phyloP scores from a whole-genome alignment of 37 sponge, comb jelly and placozoan species.

The Beroe forskalii region DNA sequence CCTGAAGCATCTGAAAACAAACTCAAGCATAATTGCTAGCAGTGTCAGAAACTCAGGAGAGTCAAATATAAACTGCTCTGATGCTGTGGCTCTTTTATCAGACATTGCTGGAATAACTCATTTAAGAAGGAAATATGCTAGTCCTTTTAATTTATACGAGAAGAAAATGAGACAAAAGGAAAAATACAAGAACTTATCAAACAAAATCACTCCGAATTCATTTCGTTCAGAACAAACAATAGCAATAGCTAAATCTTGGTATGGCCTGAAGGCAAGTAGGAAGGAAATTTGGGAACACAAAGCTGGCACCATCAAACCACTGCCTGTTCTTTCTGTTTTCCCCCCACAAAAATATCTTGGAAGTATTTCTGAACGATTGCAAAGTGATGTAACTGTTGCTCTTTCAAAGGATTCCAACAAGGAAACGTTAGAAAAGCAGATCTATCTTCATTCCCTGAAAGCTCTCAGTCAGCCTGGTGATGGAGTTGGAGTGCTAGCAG shows the following conservation, averaged over 20 bases:
- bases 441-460: conserved; percentile 77
- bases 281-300: background rate
- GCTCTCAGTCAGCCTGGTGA: conserved; percentile 90
- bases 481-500: conserved; percentile 90
- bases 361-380: conserved; percentile 73
- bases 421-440: conserved; percentile 74
- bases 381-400: background rate
- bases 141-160: background rate
- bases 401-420: background rate
- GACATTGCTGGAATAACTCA: background rate
- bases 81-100: background rate
- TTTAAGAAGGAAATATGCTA: background rate
- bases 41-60: background rate
- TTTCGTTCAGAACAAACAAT: conserved; percentile 9
- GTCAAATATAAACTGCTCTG: background rate
- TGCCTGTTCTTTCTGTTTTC: conserved; percentile 70
- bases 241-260: background rate
- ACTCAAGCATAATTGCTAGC: background rate
- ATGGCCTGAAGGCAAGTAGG: background rate
- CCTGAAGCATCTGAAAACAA: background rate
- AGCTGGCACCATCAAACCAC: conserved; percentile 65
- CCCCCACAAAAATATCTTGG: conserved; percentile 80
- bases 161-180: conserved; percentile 36
- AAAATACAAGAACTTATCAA: background rate
- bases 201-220: background rate